Conservation (phyloP, 2,113 vertebrate genomes). For the Grammomys dolichurus region DNA sequence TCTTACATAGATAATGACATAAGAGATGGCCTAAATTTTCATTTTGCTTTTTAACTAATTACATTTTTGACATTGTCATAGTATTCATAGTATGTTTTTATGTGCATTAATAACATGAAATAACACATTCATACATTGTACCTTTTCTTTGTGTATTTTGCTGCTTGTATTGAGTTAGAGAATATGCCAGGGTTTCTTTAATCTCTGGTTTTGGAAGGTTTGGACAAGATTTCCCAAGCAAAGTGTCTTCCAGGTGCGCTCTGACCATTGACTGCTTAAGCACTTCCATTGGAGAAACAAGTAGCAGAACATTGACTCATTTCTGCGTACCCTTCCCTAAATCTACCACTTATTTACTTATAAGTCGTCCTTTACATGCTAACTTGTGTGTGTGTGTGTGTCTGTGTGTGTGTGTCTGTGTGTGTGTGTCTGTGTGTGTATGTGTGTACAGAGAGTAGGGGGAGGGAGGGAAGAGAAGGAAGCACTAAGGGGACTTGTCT, state of each 20-base stretch:
- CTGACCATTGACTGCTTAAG: background rate
- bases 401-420: background rate
- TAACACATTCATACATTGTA: background rate
- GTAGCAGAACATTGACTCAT: background rate
- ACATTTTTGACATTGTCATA: background rate
- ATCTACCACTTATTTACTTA: constrained; percentile 48
- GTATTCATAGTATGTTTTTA: background rate
- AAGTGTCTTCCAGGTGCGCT: background rate
- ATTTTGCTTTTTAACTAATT: background rate
- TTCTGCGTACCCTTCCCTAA: constrained; percentile 23
- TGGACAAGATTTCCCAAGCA: background rate
- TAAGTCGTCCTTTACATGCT: background rate
- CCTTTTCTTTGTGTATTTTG: background rate
- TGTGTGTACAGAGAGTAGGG: too few species aligned
- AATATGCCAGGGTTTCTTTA: background rate
- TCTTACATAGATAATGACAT: background rate
- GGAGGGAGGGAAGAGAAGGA: background rate
- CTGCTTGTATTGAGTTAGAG: background rate
- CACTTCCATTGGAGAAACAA: background rate
- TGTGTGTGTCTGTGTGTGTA: too few species aligned
- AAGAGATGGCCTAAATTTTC: background rate
- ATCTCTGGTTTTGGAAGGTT: background rate
- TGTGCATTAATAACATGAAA: too few species aligned
- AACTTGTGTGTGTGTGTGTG: background rate
- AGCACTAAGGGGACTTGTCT: background rate